phyloP scores from a whole-genome alignment of 2,888 invertebrate species.

The Morpho helenor region DNA sequence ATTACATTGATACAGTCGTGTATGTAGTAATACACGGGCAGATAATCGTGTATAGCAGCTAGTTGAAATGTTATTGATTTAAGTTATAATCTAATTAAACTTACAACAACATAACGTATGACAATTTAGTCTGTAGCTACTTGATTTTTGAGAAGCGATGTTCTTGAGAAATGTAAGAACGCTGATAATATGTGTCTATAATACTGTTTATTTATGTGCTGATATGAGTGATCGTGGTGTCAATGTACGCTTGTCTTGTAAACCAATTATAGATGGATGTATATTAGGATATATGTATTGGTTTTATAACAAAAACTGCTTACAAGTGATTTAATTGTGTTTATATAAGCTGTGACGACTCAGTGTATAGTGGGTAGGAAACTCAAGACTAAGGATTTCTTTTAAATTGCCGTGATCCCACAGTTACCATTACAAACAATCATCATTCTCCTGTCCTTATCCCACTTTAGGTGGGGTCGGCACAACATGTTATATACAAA shows the following conservation, averaged over 20 bases:
- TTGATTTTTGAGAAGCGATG: slow-evolving; percentile 1
- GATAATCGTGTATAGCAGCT: too few relatives aligned
- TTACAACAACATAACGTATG: background rate
- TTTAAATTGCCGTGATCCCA: too few relatives aligned
- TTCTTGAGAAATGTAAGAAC: background rate
- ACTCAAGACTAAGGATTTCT: too few relatives aligned
- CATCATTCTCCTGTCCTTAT: too few relatives aligned
- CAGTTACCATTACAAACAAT: too few relatives aligned
- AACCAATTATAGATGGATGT: background rate
- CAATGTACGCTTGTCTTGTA: slow-evolving; percentile 5
- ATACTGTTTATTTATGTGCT: slow-evolving; percentile 8
- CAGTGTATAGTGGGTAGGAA: too few relatives aligned
- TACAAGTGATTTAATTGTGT: too few relatives aligned
- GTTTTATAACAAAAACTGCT: too few relatives aligned
- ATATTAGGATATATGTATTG: too few relatives aligned
- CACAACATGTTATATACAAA: too few relatives aligned
- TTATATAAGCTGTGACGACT: too few relatives aligned
- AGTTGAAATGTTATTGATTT: slow-evolving; percentile 16
- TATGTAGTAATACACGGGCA: background rate
- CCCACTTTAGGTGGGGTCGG: too few relatives aligned
- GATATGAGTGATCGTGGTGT: slow-evolving; percentile 15
- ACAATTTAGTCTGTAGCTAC: background rate
- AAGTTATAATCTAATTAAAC: slow-evolving; percentile 23
- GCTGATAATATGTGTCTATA: slow-evolving; percentile 5
- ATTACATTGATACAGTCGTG: background rate